Base-by-base conservation (phyloP, 2,888 invertebrate species). In the Caenorhabditis parvicauda region DNA sequence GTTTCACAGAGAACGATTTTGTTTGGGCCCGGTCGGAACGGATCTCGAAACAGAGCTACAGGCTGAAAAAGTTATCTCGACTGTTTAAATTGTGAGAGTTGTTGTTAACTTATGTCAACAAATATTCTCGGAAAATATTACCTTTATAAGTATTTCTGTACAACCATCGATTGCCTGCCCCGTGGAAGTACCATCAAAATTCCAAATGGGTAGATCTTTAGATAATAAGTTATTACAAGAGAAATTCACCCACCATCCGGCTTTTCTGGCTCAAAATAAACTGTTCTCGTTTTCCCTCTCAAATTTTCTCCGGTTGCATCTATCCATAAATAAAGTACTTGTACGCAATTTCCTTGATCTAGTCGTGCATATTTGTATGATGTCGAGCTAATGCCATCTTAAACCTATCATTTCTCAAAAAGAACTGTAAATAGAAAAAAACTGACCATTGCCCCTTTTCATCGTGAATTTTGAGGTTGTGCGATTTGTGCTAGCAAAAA, bases 241-340 rank as follows among this genome's bases (percentile, higher is more conserved):
- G n/a, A 25, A 17, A 24, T 9, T 29, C 19, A 43, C 64, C 41
- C 29, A 79, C 79, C 77, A 27, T 64, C 64, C 9, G 90, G 87
- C 69, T 84, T 83, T 69, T 86, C 87, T 1, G 92, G 92, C 66
- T 90, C 86, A 77, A 89, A 90, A 81, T 88, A 88, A 63, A 92
- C 82, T 0, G 92, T 92, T 65, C 90, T 87, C 64, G 91, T 90
- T 83, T 93, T 93, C 83, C 89, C 88, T 56, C 92, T 86, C 52
- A 92, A 79, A 77, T 88, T 87, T 82, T 92, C 91, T n/a, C 90
- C 92, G 12, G 89, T 88, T 21, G 92, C 93, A 81, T 93, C 93
- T 74, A 93, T 90, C 92, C 92, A 93, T 50, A 92, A 86, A 83
- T 93, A 93, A 47, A 90, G 91, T 32, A 90, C 91, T 81, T 72